These are phyloP conservation scores for Enteromius radiatus DNA, from an alignment of 2,797 vertebrate genomes.

Conservation along the genomic window DNA sequence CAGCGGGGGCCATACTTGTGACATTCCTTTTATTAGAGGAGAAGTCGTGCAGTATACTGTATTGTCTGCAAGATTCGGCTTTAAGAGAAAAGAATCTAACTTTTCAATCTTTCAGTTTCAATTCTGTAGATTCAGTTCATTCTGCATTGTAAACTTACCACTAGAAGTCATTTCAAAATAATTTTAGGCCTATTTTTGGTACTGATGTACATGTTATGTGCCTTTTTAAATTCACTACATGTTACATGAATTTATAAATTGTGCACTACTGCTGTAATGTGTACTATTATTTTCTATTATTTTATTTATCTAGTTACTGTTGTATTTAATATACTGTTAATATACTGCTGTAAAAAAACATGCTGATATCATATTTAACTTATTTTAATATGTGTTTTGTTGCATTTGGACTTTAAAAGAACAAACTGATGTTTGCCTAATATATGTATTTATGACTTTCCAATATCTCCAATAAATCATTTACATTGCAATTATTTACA, in stretches of 20 bases:
- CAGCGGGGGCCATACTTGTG: slow-evolving; percentile 6
- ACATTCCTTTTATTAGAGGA: not conserved
- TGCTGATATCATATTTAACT: not conserved
- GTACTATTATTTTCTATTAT: not conserved
- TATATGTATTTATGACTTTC: not conserved
- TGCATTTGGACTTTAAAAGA: not conserved
- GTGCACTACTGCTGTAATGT: not conserved
- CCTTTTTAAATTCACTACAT: not conserved
- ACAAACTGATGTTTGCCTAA: not conserved
- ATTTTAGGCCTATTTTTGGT: not conserved
- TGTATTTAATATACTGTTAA: not conserved
- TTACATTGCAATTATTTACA: not conserved
- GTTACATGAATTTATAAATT: not conserved
- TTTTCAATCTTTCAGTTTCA: no score
- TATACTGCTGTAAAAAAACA: not conserved
- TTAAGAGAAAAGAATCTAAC: not conserved
- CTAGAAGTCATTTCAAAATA: no score
- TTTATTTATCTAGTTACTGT: not conserved
- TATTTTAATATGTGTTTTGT: not conserved
- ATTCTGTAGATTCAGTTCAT: not conserved
- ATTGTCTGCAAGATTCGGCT: not conserved
- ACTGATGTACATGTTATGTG: not conserved
- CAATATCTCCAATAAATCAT: not conserved
- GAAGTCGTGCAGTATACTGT: not conserved
- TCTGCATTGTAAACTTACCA: no score